Evolutionary conservation across 2,888 invertebrate genomes (phyloP).

Genomic region (Spicauda simplicius): DNA sequence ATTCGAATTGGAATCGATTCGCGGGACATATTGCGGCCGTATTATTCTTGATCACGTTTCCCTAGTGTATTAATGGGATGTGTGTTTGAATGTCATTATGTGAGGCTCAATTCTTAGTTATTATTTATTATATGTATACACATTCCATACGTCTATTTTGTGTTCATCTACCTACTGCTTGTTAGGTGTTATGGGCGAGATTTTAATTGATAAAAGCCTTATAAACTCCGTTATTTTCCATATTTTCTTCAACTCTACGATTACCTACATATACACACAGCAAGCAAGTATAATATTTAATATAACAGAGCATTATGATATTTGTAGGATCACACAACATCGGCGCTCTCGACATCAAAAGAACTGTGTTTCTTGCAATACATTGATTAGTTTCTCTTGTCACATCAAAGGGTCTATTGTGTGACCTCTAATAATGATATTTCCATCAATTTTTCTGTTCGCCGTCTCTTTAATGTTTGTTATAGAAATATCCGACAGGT

Average conservation of each 20-base stretch:
- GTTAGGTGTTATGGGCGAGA: neutral
- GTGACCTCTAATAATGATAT: conserved; percentile 64
- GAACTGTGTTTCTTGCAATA: conserved; percentile 61
- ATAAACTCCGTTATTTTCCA: no score
- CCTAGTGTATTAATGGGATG: conserved; percentile 31
- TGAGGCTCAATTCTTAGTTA: conserved; percentile 20
- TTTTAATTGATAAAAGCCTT: neutral
- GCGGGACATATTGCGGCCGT: conserved; percentile 22
- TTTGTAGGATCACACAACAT: conserved; percentile 44
- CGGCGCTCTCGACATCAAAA: conserved; percentile 60
- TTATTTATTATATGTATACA: no score
- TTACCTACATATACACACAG: conserved; percentile 27
- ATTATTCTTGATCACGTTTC: conserved; percentile 36
- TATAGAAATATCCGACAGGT: conserved; percentile 38
- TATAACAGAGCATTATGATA: conserved; percentile 47
- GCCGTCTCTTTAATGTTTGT: conserved; percentile 44
- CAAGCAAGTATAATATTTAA: conserved; percentile 47
- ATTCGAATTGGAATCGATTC: conserved; percentile 45
- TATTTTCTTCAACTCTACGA: neutral
- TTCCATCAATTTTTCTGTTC: conserved; percentile 66
- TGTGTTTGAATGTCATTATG: conserved; percentile 33
- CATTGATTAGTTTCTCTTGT: conserved; percentile 77
- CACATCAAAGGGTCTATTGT: conserved; percentile 80
- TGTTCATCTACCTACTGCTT: neutral
- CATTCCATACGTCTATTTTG: neutral